phyloP scores from a whole-genome alignment of 1,140 invertebrate species.

The Aphelenchoides besseyi region DNA sequence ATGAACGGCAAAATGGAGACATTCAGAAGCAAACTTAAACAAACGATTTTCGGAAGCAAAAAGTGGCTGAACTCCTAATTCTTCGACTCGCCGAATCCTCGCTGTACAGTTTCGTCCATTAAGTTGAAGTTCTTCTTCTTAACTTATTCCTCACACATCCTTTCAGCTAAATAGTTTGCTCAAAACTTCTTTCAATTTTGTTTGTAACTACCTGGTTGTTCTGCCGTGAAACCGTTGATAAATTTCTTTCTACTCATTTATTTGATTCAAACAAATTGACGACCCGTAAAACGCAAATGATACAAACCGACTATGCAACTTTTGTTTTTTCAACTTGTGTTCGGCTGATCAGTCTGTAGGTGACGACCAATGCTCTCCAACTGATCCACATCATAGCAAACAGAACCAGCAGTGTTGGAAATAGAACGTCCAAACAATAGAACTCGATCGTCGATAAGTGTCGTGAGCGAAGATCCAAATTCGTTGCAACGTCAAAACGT shows the following conservation, averaged over 20 bases:
- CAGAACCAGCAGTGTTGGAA: too few relatives aligned
- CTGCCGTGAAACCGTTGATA: background rate
- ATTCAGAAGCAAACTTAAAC: slow-evolving; percentile 45
- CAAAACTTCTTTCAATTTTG: background rate
- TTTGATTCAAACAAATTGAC: background rate
- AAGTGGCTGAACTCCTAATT: slow-evolving; percentile 15
- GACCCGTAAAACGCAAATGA: background rate
- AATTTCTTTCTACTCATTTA: background rate
- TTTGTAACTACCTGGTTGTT: background rate
- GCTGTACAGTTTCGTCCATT: background rate
- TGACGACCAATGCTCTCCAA: too few relatives aligned
- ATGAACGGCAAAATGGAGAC: background rate
- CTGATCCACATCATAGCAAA: too few relatives aligned
- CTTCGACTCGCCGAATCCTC: background rate
- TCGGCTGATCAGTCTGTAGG: too few relatives aligned
- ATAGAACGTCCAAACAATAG: too few relatives aligned
- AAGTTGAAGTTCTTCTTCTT: background rate
- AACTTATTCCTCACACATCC: background rate
- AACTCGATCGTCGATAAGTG: too few relatives aligned
- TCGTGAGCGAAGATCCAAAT: too few relatives aligned
- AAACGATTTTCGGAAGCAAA: slow-evolving; percentile 47
- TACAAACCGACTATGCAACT: slow-evolving; percentile 1
- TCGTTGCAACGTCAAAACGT: too few relatives aligned
- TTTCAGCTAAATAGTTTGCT: background rate
- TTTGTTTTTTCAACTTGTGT: too few relatives aligned